Conservation (phyloP, 2,888 invertebrate species). For the Biston stratarius region DNA sequence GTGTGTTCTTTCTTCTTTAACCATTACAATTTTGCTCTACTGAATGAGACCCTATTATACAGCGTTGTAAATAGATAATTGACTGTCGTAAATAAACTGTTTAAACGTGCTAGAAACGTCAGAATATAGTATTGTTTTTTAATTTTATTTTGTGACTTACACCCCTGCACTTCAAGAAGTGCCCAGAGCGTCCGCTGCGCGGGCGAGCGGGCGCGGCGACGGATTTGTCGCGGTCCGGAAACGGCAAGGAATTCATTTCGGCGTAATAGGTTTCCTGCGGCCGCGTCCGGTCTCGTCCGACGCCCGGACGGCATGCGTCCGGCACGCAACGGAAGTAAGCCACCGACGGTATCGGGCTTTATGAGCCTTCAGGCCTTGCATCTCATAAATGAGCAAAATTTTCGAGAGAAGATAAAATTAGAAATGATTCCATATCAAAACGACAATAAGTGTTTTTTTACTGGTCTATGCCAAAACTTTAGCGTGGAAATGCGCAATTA, state of each 20-base stretch:
- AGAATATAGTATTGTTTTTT: neutral
- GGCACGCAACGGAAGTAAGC: constrained; percentile 72
- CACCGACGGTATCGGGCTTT: constrained; percentile 33
- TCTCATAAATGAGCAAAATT: constrained; percentile 20
- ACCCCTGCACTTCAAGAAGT: constrained; percentile 67
- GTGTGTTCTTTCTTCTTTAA: too few relatives aligned
- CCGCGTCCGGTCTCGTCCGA: constrained; percentile 77
- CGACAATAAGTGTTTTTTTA: neutral
- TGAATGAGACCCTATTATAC: too few relatives aligned
- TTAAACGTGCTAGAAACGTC: too few relatives aligned
- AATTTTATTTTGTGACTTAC: constrained; percentile 29
- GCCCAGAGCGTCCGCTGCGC: constrained; percentile 67
- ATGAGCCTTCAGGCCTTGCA: constrained; percentile 25
- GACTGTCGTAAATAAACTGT: too few relatives aligned
- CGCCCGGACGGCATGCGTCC: constrained; percentile 63
- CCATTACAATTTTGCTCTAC: too few relatives aligned
- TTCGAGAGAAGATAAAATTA: neutral
- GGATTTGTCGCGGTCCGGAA: constrained; percentile 83
- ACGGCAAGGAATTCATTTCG: constrained; percentile 84
- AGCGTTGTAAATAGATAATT: too few relatives aligned
- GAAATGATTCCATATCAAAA: neutral
- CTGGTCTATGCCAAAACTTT: too few relatives aligned
- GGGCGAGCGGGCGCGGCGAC: constrained; percentile 71
- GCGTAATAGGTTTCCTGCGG: constrained; percentile 85
- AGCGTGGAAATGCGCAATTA: too few relatives aligned